A percentile compares a stretch with the other conserved stretches of the same genome.
phyloP scores from a whole-genome alignment of 2,113 vertebrate species.

The Sapayoa aenigma region DNA sequence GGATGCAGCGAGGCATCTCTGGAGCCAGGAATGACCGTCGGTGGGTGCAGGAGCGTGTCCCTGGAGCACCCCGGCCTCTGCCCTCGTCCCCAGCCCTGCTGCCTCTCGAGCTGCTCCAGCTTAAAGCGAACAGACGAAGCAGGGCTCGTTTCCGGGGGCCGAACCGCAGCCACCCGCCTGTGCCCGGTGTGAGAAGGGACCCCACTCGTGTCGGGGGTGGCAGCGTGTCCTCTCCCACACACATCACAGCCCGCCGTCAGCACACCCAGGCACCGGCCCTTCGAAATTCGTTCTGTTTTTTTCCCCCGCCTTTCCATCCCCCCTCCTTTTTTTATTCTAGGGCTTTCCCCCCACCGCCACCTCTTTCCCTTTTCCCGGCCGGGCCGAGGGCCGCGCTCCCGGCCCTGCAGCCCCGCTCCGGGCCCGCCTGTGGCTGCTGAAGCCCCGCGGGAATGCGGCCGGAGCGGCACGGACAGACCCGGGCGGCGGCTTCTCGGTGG shows the following conservation, averaged over 20 bases:
- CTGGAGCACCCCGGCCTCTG: neutral
- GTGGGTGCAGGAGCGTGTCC: neutral
- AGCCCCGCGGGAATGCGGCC: neutral
- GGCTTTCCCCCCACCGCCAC: fast-evolving
- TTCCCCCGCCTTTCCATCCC: no score
- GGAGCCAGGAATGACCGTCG: fast-evolving
- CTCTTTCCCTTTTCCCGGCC: neutral
- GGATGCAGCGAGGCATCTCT: neutral
- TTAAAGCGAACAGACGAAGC: neutral
- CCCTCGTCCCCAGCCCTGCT: neutral
- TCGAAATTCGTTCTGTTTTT: neutral
- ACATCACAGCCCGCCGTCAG: neutral
- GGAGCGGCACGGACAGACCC: neutral
- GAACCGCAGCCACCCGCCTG: neutral
- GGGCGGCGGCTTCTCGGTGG: neutral
- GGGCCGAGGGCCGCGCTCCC: no score
- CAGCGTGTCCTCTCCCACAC: neutral
- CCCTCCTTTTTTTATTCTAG: neutral
- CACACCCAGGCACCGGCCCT: neutral
- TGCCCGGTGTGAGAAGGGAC: neutral
- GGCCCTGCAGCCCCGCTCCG: neutral
- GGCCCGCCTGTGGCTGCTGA: neutral
- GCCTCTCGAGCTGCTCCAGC: neutral
- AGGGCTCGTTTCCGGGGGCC: neutral
- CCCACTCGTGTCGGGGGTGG: neutral